These are phyloP conservation scores for Pedicia rivosa DNA, from an alignment of 2,888 invertebrate species.

Conservation along the genomic window DNA sequence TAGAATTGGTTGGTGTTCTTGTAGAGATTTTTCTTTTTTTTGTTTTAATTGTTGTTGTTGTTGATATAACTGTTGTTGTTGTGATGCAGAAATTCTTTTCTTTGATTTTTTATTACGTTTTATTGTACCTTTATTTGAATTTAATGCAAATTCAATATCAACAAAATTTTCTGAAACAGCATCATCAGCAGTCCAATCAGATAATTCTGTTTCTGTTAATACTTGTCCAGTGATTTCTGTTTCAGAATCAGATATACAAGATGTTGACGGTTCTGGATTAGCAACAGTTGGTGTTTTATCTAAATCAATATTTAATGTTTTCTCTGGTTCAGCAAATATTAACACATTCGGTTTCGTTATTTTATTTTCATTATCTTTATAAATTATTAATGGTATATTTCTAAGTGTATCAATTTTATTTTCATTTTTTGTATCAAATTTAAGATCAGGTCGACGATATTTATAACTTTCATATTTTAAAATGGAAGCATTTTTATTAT, in stretches of 20 bases:
- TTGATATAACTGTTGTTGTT: not conserved
- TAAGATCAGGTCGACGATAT: constrained; percentile 21
- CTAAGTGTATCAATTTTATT: constrained; percentile 30
- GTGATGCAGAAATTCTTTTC: constrained; percentile 13
- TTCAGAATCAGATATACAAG: constrained; percentile 45
- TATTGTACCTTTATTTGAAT: constrained; percentile 32
- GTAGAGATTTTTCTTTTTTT: constrained; percentile 16
- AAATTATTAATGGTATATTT: constrained; percentile 25
- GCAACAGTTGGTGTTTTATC: constrained; percentile 30
- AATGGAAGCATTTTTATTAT: not conserved
- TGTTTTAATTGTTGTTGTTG: constrained; percentile 1
- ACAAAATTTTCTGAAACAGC: constrained; percentile 60
- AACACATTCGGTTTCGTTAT: constrained; percentile 23
- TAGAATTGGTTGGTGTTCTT: constrained; percentile 23
- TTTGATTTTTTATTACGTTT: constrained; percentile 26
- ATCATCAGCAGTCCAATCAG: constrained; percentile 76
- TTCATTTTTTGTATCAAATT: constrained; percentile 29
- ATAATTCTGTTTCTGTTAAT: constrained; percentile 73
- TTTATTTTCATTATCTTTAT: constrained; percentile 19
- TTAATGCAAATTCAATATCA: constrained; percentile 43
- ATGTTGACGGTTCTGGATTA: not conserved
- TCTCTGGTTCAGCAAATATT: constrained; percentile 16
- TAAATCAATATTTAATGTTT: constrained; percentile 20
- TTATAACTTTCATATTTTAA: constrained; percentile 19
- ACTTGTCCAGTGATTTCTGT: constrained; percentile 54